Evolutionary conservation across 2,888 invertebrate species (phyloP), one percentile per base, ranked within the genome.

Genomic region (Pristionchus arcanus): DNA sequence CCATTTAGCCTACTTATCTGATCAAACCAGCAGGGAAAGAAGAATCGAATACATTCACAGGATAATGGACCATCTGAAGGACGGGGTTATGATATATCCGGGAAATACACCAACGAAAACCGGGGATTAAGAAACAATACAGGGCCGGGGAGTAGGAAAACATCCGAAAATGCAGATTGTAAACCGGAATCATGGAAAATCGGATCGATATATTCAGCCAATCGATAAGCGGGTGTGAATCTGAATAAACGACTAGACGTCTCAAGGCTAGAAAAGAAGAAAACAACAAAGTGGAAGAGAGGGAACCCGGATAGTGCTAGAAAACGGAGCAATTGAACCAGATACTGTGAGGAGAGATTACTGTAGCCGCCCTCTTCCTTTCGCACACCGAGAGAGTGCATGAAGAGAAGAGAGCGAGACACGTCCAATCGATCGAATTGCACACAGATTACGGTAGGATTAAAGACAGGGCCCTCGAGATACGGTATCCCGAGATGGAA

Each of bases 311-410:
- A 28, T 25, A 13, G 74, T 34, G 37, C 37, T n/a, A 49, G 42
- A 81, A 81, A 81, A 81, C 53, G 81, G 81, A 81, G 81, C 81
- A 81, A 81, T 28, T n/a, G 53, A 49, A 81, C 81, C 81, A 81
- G 81, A 74, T 74, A 74, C 74, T 74, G 74, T 74, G 53, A 9
- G 49, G 81, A 81, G 81, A 81, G 81, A 81, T 81, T 81, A 81
- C 81, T 81, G 81, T 81, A 81, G 81, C n/a, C 81, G 49, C 81
- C 37, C 49, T 81, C 49, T 53, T 13, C 28, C n/a, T 15, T 21
- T 49, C 81, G 19, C 49, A 42, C 74, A 77, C 31, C 34, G 74
- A 37, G 74, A 77, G n/a, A 77, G 74, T 25, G 74, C 16, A 11
- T 13, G 42, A 25, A 42, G 25, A 16, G 49, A 15, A 81, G 81